phyloP scores from a whole-genome alignment of 2,888 invertebrate genomes.

The Parthenolecanium corni region DNA sequence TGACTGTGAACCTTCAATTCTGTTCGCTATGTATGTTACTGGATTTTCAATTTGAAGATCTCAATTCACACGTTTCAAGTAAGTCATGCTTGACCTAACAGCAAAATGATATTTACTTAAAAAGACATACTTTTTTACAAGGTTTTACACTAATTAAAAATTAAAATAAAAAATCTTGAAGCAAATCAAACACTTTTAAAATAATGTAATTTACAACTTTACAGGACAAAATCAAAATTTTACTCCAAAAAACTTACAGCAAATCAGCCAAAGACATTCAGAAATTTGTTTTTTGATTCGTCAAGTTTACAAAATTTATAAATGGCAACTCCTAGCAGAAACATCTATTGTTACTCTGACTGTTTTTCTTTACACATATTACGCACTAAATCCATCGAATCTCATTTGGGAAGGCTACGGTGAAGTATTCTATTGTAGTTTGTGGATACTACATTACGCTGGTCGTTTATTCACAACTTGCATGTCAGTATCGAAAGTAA shows the following conservation, averaged over 20 bases:
- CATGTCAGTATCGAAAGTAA: slow-evolving; percentile 3
- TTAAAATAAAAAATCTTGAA: too few species aligned
- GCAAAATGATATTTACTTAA: too few species aligned
- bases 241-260: slow-evolving; percentile 4
- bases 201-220: background rate
- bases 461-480: slow-evolving; percentile 6
- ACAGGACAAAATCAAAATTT: background rate
- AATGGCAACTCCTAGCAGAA: slow-evolving; percentile 15
- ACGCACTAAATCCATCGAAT: slow-evolving; percentile 18
- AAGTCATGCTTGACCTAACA: background rate
- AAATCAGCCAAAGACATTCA: slow-evolving; percentile 10
- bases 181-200: background rate
- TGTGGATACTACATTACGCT: slow-evolving; percentile 6
- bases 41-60: background rate
- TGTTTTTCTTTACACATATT: slow-evolving; percentile 14
- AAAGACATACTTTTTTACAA: too few species aligned
- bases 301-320: slow-evolving; percentile 4
- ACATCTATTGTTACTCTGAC: slow-evolving; percentile 11
- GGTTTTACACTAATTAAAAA: background rate
- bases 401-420: slow-evolving; percentile 3
- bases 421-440: slow-evolving; percentile 2
- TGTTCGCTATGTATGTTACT: slow-evolving; percentile 8
- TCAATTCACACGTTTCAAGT: slow-evolving; percentile 7
- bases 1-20: slow-evolving; percentile 22
- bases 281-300: slow-evolving; percentile 7